These are phyloP conservation scores for Aphelinus atriplicis DNA, from an alignment of 1,140 invertebrate genomes.

Conservation along the genomic window DNA sequence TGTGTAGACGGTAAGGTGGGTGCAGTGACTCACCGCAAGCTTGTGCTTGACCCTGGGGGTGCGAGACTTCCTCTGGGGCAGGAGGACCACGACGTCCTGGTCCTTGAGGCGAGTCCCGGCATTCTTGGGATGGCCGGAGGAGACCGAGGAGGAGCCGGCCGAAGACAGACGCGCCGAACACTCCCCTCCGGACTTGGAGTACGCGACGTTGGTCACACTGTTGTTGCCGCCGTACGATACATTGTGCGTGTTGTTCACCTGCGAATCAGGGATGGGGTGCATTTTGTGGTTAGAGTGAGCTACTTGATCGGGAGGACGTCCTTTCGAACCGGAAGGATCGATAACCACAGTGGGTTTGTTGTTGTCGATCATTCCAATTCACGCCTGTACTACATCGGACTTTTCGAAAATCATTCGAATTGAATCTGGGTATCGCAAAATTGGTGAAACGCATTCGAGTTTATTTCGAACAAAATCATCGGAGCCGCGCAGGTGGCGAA, in stretches of 20 bases:
- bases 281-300: no score
- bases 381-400: no score
- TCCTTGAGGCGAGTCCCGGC: slow-evolving; percentile 46
- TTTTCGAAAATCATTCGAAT: no score
- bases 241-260: slow-evolving; percentile 78
- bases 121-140: slow-evolving; percentile 35
- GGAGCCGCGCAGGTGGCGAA: no score
- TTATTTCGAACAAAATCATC: no score
- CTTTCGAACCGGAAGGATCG: no score
- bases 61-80: slow-evolving; percentile 56
- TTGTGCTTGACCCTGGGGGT: slow-evolving; percentile 57
- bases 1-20: not conserved
- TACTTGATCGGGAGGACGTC: no score
- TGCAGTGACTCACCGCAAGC: slow-evolving; percentile 52
- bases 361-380: no score
- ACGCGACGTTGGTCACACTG: slow-evolving; percentile 71
- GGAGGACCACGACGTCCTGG: slow-evolving; percentile 57
- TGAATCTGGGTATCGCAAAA: no score
- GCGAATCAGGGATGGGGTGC: slow-evolving; percentile 3
- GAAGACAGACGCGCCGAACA: slow-evolving; percentile 23
- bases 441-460: no score
- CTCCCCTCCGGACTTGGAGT: slow-evolving; percentile 59
- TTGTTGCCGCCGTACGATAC: slow-evolving; percentile 72
- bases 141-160: slow-evolving; percentile 10
- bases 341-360: no score